Percentiles rank a stretch among this genome's conserved stretches.
Evolutionary conservation across 1,140 invertebrate genomes (phyloP).

Genomic region (Laodelphax striatellus): DNA sequence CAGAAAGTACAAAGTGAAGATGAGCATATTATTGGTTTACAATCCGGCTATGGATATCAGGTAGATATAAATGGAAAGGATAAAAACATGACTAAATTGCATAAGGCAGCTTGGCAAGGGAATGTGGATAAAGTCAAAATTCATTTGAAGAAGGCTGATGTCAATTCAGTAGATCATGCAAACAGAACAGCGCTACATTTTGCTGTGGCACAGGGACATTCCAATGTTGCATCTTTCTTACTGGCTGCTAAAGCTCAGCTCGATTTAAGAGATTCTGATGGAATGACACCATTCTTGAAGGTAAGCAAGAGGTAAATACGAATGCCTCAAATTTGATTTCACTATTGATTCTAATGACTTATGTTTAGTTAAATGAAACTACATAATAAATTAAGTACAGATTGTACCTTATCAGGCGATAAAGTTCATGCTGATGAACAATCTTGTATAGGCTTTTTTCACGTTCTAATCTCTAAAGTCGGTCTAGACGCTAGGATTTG

Average conservation of each 20-base stretch:
- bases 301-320: slow-evolving; percentile 13
- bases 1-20: slow-evolving; percentile 21
- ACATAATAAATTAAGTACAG: too few relatives aligned
- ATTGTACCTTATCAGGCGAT: too few relatives aligned
- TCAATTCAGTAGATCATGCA: slow-evolving; percentile 24
- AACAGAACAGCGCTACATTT: slow-evolving; percentile 27
- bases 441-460: too few relatives aligned
- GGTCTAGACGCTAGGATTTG: too few relatives aligned
- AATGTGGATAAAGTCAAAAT: slow-evolving; percentile 27
- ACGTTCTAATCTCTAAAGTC: too few relatives aligned
- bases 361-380: too few relatives aligned
- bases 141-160: slow-evolving; percentile 23
- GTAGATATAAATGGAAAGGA: slow-evolving; percentile 27
- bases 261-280: slow-evolving; percentile 25
- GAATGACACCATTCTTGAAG: slow-evolving; percentile 29
- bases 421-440: too few relatives aligned
- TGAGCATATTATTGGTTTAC: slow-evolving; percentile 19
- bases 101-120: slow-evolving; percentile 28
- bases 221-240: slow-evolving; percentile 26
- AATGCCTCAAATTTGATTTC: too few relatives aligned
- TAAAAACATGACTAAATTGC: slow-evolving; percentile 26
- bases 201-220: slow-evolving; percentile 26
- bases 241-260: slow-evolving; percentile 26
- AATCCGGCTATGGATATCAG: slow-evolving; percentile 22
- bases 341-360: too few relatives aligned